Evolutionary conservation across 2,797 vertebrate species (phyloP), one percentile per base, ranked within the genome.

Genomic region (Acomys russatus): DNA sequence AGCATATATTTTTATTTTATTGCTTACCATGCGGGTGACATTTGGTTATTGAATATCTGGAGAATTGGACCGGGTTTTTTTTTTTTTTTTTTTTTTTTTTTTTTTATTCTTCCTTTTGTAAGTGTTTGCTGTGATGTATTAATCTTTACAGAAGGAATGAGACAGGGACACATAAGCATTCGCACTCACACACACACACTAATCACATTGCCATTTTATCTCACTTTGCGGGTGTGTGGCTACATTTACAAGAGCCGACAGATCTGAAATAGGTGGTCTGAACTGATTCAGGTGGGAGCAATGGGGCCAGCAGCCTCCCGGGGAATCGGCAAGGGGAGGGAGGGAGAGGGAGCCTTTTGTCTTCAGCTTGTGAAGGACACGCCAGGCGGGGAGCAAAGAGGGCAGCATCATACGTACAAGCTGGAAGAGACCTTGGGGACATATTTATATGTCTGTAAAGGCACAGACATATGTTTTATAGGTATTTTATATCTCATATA

Each of bases 171-270:
- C 28, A 59, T 76, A 30, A 66, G 87, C 93, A 30, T 14, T 59
- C 63, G 0, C 90, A 6, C 95, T 28, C 38, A 91, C 97, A 96
- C 96, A 25, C 94, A 54, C 94, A 44, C 90, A 35, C 76, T 91
- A 93, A 86, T 87, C 97, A 78, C 94, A 88, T 56, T 77, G 97
- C 97, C 86, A 95, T 1, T 97, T 95, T 97, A 89, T 97, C 98
- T 96, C 11, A 94, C 94, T 92, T 84, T 90, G 92, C 38, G 92
- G 92, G 92, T 70, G 89, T 94, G 97, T 20, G 51, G 97, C 95
- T 83, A 92, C 97, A n/a, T 96, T 98, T 95, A 98, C 95, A 95
- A 95, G 98, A 98, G 97, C 98, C 96, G 98, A 94, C 98, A 97
- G 98, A 93, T 97, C 92, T 97, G 97, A 95, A 98, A 97, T 96